Evolutionary conservation across 37 sponge, comb jelly and placozoan species (phyloP).

Genomic region (Haliclona indistincta): DNA sequence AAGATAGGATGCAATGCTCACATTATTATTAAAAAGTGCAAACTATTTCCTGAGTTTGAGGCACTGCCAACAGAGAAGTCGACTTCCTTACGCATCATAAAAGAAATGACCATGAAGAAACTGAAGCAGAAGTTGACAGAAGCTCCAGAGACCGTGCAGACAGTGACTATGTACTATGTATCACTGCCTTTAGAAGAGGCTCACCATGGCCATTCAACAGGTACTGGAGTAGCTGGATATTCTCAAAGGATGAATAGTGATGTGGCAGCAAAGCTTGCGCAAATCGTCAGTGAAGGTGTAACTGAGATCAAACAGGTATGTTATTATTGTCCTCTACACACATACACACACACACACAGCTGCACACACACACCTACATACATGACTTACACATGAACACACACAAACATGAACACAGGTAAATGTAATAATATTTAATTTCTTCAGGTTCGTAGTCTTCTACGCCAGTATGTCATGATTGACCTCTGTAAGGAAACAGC

Average conservation of each 20-base stretch:
- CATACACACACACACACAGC: too few species aligned
- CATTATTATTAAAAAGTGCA: neutral
- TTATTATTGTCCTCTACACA: too few species aligned
- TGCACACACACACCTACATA: too few species aligned
- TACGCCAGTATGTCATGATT: too few species aligned
- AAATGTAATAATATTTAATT: too few species aligned
- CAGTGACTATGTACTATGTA: conserved; percentile 1
- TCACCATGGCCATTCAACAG: conserved; percentile 22
- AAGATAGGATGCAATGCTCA: conserved; percentile 35
- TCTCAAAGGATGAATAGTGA: conserved; percentile 14
- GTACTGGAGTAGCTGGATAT: conserved; percentile 11
- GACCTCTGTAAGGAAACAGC: too few species aligned
- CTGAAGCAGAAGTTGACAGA: neutral
- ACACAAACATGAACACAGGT: too few species aligned
- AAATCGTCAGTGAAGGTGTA: too few species aligned
- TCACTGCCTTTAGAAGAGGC: conserved; percentile 27
- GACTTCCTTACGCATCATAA: neutral
- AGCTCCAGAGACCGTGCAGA: neutral
- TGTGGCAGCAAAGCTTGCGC: neutral
- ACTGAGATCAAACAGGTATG: too few species aligned
- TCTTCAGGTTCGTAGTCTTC: too few species aligned
- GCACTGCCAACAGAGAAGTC: too few species aligned
- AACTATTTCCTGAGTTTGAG: conserved; percentile 4
- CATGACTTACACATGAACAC: too few species aligned
- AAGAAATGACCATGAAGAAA: neutral